Evolutionary conservation across 2,113 vertebrate species (phyloP).

Genomic region (Catharus fuscescens): DNA sequence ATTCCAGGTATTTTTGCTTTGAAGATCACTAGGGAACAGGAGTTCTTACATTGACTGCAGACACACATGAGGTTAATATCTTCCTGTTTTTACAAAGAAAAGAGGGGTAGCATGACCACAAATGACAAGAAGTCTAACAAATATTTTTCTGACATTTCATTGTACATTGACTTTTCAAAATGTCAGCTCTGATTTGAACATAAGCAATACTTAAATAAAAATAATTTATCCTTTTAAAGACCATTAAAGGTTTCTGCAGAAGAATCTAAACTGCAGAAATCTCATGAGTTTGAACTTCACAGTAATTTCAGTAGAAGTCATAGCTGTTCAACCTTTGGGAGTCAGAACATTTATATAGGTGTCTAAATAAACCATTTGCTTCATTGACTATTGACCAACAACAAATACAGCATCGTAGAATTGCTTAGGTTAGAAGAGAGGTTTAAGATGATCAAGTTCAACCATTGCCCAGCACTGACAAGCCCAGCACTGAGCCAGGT

Average conservation of each 20-base stretch:
- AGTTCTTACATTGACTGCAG: background rate
- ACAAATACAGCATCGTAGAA: background rate
- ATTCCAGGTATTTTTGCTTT: conserved; percentile 47
- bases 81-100: background rate
- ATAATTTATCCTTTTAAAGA: background rate
- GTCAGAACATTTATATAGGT: background rate
- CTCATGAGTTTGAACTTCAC: background rate
- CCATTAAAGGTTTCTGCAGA: background rate
- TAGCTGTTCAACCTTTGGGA: background rate
- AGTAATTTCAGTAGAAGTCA: background rate
- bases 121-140: conserved; percentile 18
- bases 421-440: background rate
- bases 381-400: background rate
- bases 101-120: background rate
- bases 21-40: conserved; percentile 26
- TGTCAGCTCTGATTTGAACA: background rate
- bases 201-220: background rate
- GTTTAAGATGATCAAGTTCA: background rate
- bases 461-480: background rate
- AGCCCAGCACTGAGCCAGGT: background rate
- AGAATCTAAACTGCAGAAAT: background rate
- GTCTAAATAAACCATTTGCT: background rate
- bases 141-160: background rate
- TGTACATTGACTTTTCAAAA: conserved; percentile 23
- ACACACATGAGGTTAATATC: background rate